A percentile compares a stretch with the other conserved stretches of the same genome.
These are phyloP conservation scores for Phalera bucephala DNA, from an alignment of 2,888 invertebrate genomes.

Conservation along the genomic window DNA sequence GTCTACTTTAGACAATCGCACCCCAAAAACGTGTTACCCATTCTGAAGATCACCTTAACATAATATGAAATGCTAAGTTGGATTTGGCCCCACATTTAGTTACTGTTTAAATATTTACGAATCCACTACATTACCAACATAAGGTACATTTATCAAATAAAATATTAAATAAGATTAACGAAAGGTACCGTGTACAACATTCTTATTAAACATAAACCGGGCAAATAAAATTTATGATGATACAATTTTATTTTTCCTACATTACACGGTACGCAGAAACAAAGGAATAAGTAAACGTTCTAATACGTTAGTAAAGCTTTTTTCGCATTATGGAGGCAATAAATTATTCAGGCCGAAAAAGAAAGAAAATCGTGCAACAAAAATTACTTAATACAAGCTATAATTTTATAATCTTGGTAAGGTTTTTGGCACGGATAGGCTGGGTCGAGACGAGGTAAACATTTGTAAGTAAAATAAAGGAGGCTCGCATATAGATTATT, in stretches of 20 bases:
- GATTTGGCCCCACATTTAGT: constrained; percentile 3
- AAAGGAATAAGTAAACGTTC: constrained; percentile 9
- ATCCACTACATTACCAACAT: constrained; percentile 8
- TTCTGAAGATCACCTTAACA: not conserved
- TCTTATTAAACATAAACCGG: constrained; percentile 16
- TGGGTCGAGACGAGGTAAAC: too few relatives aligned
- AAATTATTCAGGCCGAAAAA: not conserved
- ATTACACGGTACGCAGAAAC: constrained; percentile 6
- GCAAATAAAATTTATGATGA: constrained; percentile 21
- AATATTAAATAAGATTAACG: constrained; percentile 24
- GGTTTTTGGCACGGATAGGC: too few relatives aligned
- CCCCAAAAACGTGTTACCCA: too few relatives aligned
- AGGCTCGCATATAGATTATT: too few relatives aligned
- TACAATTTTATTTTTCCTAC: constrained; percentile 17
- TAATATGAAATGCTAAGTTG: constrained; percentile 10
- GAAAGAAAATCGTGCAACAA: not conserved
- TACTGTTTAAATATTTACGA: constrained; percentile 13
- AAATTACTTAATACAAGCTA: not conserved
- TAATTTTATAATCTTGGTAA: too few relatives aligned
- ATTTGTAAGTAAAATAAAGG: too few relatives aligned
- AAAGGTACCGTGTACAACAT: constrained; percentile 13
- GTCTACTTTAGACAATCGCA: too few relatives aligned
- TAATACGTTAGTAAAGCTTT: constrained; percentile 1
- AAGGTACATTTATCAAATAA: constrained; percentile 22
- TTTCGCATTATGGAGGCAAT: not conserved